Evolutionary conservation across 2,113 vertebrate species (phyloP), one percentile per base, ranked within the genome.

Genomic region (Melanerpes formicivorus): DNA sequence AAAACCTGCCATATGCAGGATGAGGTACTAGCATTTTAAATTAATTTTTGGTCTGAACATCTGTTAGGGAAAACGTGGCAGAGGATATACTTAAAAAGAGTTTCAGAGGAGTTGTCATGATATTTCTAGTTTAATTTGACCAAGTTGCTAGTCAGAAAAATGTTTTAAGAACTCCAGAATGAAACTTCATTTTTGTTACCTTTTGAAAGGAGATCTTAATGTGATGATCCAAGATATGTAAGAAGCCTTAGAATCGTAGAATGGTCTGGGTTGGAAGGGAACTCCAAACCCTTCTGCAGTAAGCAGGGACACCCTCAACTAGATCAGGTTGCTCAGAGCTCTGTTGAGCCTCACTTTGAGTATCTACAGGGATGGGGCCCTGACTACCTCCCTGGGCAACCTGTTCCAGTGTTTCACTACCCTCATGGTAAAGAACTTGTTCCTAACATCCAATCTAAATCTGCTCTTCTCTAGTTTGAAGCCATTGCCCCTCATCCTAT

Each of bases 51-150:
- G 9, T 77, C 80, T 78, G 25, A 58, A 29, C 37, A 25, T 56
- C 52, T 82, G 30, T 34, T 84, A 26, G 58, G 83, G 63, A 67
- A 83, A 74, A 18, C 22, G 2, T 3, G 5, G 21, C 29, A 65
- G 55, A 81, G 71, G 4, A 67, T 85, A 40, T 34, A 60, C 76
- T 93, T 44, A 10, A 56, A 88, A 80, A 64, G 30, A 86, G 46
- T 78, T 75, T 54, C 23, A 30, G 40, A 76, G 69, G 90, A 77
- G 9, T 48, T 86, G 54, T 60, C 19, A 30, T 75, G 65, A 34
- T 82, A 66, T 93, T 90, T 87, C 79, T 71, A 88, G 63, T 84
- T 83, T 82, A 87, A 58, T 82, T 91, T 80, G 40, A 71, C 64
- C 42, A 87, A 58, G 32, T 77, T 29, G 1, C 29, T 93, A 55